Percentiles rank a stretch among this genome's conserved stretches.
phyloP scores from a whole-genome alignment of 1,140 invertebrate species.

The Elymnias hypermnestra region DNA sequence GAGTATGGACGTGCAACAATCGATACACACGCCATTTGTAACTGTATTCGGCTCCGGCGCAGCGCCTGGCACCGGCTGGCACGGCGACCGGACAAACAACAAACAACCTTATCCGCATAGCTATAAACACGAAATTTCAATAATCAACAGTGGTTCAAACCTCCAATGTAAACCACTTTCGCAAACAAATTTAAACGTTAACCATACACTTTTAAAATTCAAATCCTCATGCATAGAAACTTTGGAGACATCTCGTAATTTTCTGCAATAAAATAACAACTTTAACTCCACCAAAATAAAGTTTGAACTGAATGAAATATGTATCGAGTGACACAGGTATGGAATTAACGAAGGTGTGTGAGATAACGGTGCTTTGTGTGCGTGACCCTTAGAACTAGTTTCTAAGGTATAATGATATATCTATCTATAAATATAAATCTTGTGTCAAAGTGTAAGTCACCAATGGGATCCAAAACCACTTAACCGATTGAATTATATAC shows the following conservation, averaged over 20 bases:
- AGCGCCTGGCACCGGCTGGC: slow-evolving; percentile 48
- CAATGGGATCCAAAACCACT: too few species aligned
- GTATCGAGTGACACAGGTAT: too few species aligned
- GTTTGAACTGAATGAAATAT: too few species aligned
- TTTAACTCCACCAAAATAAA: too few species aligned
- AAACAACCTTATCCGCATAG: slow-evolving; percentile 6
- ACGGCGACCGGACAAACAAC: slow-evolving; percentile 19
- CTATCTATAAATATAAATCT: not conserved
- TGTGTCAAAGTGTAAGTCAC: too few species aligned
- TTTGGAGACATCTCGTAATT: too few species aligned
- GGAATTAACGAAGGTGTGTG: slow-evolving; percentile 24
- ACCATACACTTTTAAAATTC: too few species aligned
- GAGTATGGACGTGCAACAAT: slow-evolving; percentile 27
- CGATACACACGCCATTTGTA: slow-evolving; percentile 34
- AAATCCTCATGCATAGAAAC: too few species aligned
- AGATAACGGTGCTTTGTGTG: slow-evolving; percentile 16
- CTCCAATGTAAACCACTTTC: slow-evolving; percentile 7
- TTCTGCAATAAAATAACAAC: too few species aligned
- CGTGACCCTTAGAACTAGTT: slow-evolving; percentile 11
- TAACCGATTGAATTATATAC: too few species aligned
- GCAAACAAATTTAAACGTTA: slow-evolving; percentile 24
- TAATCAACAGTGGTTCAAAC: slow-evolving; percentile 3
- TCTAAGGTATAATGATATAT: not conserved
- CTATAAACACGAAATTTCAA: slow-evolving; percentile 13
- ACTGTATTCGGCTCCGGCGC: slow-evolving; percentile 42